These are phyloP conservation scores for Amphipyra tragopoginis DNA, from an alignment of 2,888 invertebrate species.

Conservation along the genomic window DNA sequence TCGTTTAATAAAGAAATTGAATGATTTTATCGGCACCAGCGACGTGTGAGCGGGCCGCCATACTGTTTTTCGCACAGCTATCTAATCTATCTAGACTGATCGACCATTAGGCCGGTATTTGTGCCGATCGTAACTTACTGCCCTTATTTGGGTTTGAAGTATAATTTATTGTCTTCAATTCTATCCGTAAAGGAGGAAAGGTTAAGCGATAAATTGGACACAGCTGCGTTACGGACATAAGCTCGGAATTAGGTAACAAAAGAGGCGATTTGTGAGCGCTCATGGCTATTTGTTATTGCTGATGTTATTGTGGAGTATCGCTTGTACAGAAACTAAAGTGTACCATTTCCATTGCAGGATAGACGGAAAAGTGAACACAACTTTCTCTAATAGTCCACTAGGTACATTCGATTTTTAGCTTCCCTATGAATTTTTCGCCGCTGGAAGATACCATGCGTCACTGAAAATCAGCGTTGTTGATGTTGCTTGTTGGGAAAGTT, in stretches of 20 bases:
- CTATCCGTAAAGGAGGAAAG: constrained; percentile 84
- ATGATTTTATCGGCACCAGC: neutral
- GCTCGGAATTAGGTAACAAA: constrained; percentile 86
- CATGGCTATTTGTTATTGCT: constrained; percentile 64
- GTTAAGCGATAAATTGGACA: constrained; percentile 85
- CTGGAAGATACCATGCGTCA: too few relatives aligned
- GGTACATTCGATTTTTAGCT: too few relatives aligned
- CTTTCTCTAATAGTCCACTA: too few relatives aligned
- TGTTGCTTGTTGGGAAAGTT: too few relatives aligned
- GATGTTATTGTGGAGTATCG: constrained; percentile 54
- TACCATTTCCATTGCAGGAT: neutral
- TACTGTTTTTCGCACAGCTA: constrained; percentile 58
- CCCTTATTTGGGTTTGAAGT: constrained; percentile 88
- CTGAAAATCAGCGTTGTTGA: too few relatives aligned
- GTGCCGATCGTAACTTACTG: constrained; percentile 82
- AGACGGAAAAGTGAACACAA: too few relatives aligned
- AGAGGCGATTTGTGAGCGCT: constrained; percentile 82
- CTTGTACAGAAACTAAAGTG: neutral
- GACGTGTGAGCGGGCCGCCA: constrained; percentile 1
- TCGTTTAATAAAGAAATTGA: too few relatives aligned
- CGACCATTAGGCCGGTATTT: constrained; percentile 81
- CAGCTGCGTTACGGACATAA: constrained; percentile 87
- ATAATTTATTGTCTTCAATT: constrained; percentile 90
- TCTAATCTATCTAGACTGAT: constrained; percentile 84
- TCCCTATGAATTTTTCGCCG: too few relatives aligned